Evolutionary conservation across 2,113 vertebrate genomes (phyloP), one percentile per base, ranked within the genome.

Genomic region (Gymnarchus niloticus): DNA sequence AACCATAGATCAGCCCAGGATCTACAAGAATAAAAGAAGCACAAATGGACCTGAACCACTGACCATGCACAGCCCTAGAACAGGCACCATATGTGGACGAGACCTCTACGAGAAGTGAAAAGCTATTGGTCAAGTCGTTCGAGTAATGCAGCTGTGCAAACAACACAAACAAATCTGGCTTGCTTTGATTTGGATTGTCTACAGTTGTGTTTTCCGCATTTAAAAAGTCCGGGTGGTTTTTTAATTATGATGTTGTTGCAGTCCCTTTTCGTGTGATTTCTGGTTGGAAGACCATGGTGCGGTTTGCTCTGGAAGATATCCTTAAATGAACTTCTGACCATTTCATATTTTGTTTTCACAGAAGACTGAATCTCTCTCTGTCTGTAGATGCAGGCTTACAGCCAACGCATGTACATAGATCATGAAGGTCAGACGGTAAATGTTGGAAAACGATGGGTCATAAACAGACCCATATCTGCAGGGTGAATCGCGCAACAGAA

Each of bases 101-200:
- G 65, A 6, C 14, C 33, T 33, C 65, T 0, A 33, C 33, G 14
- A 17, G 19, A 3, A 19, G 14, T 6, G 3, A 19, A 33, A 73
- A 78, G 65, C 56, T 85, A 48, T 65, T 33, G 52, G 80, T 49
- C 81, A 86, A 80, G 87, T 49, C 83, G 81, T 82, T 87, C 52
- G 54, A 69, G 56, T 77, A 48, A 69, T 57, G 85, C 88, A 91
- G 88, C 89, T 91, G 88, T 91, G 65, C 85, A 90, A 88, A 91
- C 86, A 90, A 87, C 46, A 37, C n/a, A 73, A 6, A 10, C 1
- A 41, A 73, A 73, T 73, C 65, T 73, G 65, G 65, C 65, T 41
- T 17, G 33, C 65, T 33, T 73, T 28, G 65, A 73, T 73, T 28
- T 14, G 65, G 41, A 73, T 83, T 17, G 54, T 57, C 54, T 5